These are phyloP conservation scores for Anthophora plumipes DNA, from an alignment of 2,888 invertebrate species.

Conservation along the genomic window DNA sequence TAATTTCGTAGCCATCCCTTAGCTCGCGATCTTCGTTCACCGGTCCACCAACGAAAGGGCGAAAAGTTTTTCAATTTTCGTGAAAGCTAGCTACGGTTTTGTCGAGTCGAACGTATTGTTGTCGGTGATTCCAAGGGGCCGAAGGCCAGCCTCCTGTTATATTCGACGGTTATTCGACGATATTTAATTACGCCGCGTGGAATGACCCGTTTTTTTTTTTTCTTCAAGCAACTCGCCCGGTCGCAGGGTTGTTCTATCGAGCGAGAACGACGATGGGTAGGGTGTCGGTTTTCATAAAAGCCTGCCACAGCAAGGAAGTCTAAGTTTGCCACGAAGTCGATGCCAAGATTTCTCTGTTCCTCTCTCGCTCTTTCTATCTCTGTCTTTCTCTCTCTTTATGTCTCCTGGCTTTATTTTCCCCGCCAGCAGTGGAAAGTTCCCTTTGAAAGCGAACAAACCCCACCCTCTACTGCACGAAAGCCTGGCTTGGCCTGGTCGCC, in stretches of 20 bases:
- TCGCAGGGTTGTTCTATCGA: conserved; percentile 13
- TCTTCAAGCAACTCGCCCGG: neutral
- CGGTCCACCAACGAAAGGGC: neutral
- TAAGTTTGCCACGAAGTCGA: conserved; percentile 50
- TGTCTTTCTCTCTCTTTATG: neutral
- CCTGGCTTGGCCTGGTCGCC: neutral
- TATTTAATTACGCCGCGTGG: conserved; percentile 49
- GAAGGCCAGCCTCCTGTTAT: neutral
- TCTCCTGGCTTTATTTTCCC: conserved; percentile 42
- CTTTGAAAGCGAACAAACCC: conserved; percentile 59
- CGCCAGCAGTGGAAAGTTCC: conserved; percentile 46
- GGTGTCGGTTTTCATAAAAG: conserved; percentile 30
- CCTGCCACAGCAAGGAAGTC: conserved; percentile 36
- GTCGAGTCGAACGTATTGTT: conserved; percentile 31
- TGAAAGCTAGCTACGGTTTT: conserved; percentile 12
- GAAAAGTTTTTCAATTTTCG: conserved; percentile 55
- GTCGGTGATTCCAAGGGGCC: neutral
- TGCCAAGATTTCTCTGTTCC: conserved; percentile 5
- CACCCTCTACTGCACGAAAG: neutral
- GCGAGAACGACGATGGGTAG: neutral
- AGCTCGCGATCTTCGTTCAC: conserved; percentile 19
- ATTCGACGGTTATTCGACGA: conserved; percentile 19
- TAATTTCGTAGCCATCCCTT: conserved; percentile 7
- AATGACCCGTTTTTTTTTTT: conserved; percentile 37
- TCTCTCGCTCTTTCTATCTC: neutral